These are phyloP conservation scores for honey bee (Apis mellifera) DNA, from an alignment of 1,140 invertebrate genomes.

Conservation along the genomic window Amel_HAv3.1 CM009936.2:6280001-6280500, in stretches of 20 bases:
- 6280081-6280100: conserved; percentile 38
- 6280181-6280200: conserved; percentile 67
- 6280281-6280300: conserved; percentile 26
- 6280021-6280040: too few species aligned
- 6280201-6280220: conserved; percentile 53
- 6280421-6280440: not conserved
- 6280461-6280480: not conserved
- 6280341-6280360: conserved; percentile 64
- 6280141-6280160: conserved; percentile 56
- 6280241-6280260: conserved; percentile 61
- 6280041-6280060: not conserved
- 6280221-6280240: conserved; percentile 57
- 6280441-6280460: too few species aligned
- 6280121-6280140: conserved; percentile 57
- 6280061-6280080: conserved; percentile 19
- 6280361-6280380: conserved; percentile 44
- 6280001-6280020: too few species aligned
- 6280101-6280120: conserved; percentile 28
- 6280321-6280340: conserved; percentile 40
- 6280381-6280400: conserved; percentile 24
- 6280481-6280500: not conserved
- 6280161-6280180: conserved; percentile 64
- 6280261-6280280: conserved; percentile 69
- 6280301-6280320: conserved; percentile 39
- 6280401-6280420: conserved; percentile 12